Evolutionary conservation across 2,797 vertebrate genomes (phyloP), one percentile per base, ranked within the genome.

Genomic region (Enteromius thamalakanensis): DNA sequence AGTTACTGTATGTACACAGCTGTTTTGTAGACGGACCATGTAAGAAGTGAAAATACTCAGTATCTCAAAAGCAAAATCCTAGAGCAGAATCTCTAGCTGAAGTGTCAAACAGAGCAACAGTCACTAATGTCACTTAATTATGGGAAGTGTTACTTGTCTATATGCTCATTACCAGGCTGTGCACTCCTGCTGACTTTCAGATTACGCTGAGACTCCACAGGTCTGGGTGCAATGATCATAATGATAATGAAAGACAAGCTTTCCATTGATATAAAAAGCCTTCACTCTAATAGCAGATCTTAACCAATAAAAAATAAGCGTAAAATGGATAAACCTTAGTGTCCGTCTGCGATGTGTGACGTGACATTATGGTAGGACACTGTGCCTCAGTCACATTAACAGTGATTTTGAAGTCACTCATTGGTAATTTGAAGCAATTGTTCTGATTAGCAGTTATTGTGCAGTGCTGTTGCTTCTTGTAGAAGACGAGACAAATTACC

Each of bases 101-200:
- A 68, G 32, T 51, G 21, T 53, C 64, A 34, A 21, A n/a, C 26
- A 40, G 74, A 60, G 32, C 14, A 37, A 40, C 26, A 78, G 45
- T 78, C 76, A 78, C 60, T 65, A 65, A 79, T 65, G 60, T 26
- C 76, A 49, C 26, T 79, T 79, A 8, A 79, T 51, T 67, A 34
- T 49, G 58, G 19, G 9, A 79, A 67, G 34, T 70, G 49, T 80
- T 68, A 55, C 21, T 70, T 32, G 32, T 80, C 49, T 70, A 42
- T n/a, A 17, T 29, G 14, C 51, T 40, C 14, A 69, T 42, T 42
- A 80, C 4, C 49, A 69, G 67, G 17, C 14, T 47, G n/a, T 17
- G n/a, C 1, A 0, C 42, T 49, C 6, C 69, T 72, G 37, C 68
- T 49, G 55, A 68, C 23, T 8, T 37, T 34, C 45, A 49, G 21